Evolutionary conservation across 2,113 vertebrate species (phyloP), one percentile per base, ranked within the genome.

Genomic region (Lagopus muta): DNA sequence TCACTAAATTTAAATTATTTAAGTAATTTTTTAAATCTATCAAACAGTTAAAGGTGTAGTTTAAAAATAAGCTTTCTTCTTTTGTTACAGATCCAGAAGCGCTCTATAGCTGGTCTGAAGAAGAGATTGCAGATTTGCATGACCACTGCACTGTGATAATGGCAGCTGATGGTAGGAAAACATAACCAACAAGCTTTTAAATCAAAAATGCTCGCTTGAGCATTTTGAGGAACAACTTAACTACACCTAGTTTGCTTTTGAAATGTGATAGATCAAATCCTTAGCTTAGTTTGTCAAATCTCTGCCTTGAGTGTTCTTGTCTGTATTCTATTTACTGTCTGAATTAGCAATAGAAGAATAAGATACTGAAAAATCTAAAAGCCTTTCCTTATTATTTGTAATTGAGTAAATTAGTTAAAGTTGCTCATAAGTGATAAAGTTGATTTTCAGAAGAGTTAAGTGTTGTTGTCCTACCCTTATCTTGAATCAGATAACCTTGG

Each of bases 51-150:
- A 62, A 62, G 55, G 8, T 12, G 10, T 42, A 43, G 42, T 43
- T 43, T 43, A 43, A 43, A 43, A 17, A 43, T 6, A 74, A 90
- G 14, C 50, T 17, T 4, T 89, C 9, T 70, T 76, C 48, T 48
- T 69, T 84, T 86, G 92, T 96, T 98, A 7, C 62, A 98, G 98
- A 98, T 90, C 94, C 97, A 6, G 97, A 97, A 36, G 72, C 89
- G 82, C 97, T 97, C 64, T 99, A 99, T 40, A 98, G 98, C 78
- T 99, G 99, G 99, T 99, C 98, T 6, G 98, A 99, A 64, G 98
- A 98, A 40, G 99, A 99, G 82, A 94, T 98, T 38, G 97, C 97
- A 8, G 97, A 99, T 91, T 67, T 99, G 47, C 96, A 98, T 58
- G 83, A 98, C 66, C 96, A 98, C 79, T 98, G 98, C 45, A 98